Conservation (phyloP, 1,140 invertebrate genomes). For the Mactra quadrangularis region DNA sequence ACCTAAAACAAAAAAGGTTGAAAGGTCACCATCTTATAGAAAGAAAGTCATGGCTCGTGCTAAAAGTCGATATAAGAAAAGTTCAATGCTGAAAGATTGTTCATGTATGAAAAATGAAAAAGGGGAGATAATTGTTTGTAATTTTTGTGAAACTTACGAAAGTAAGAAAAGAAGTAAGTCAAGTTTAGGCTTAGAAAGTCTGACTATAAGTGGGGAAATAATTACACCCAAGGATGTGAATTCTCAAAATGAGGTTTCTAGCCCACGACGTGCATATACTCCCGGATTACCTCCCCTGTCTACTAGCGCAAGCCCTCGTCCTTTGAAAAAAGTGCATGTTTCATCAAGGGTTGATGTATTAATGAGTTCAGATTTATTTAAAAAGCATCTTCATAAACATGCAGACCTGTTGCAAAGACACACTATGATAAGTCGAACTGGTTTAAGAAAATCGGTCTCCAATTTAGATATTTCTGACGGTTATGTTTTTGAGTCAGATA, state of each 20-base stretch:
- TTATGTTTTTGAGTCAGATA: conserved; percentile 17
- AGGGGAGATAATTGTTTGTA: conserved; percentile 25
- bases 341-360: conserved; percentile 55
- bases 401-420: conserved; percentile 36
- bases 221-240: background rate
- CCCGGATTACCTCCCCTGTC: conserved; percentile 29
- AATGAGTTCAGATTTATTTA: conserved; percentile 56
- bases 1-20: conserved; percentile 27
- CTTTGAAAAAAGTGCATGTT: conserved; percentile 45
- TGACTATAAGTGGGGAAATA: conserved; percentile 7
- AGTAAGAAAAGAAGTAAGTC: conserved; percentile 25
- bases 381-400: conserved; percentile 57
- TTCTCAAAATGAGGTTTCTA: conserved; percentile 28
- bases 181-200: conserved; percentile 46
- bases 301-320: conserved; percentile 32
- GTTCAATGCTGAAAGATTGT: conserved; percentile 54
- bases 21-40: conserved; percentile 50
- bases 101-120: conserved; percentile 54
- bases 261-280: conserved; percentile 42
- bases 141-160: conserved; percentile 50
- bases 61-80: conserved; percentile 58
- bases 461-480: conserved; percentile 48
- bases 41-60: conserved; percentile 55
- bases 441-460: conserved; percentile 49
- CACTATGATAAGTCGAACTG: conserved; percentile 20